Evolutionary conservation across 23 tunicate species (phyloP), one percentile per base, ranked within the genome.

Genomic region (Styela plicata): DNA sequence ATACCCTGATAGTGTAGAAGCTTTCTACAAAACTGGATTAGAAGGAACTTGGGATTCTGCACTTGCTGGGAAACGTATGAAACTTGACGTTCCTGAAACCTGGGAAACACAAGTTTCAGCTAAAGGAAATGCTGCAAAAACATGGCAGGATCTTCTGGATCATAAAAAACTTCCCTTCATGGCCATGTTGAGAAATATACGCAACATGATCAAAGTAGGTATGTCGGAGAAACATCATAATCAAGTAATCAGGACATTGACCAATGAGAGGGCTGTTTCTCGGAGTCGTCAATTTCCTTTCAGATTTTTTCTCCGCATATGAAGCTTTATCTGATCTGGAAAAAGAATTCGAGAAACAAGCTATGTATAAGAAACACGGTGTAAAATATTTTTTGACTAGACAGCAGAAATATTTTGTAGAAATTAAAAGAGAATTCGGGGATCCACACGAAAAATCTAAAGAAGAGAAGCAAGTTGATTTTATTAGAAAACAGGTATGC

Each of bases 91-190:
- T 0, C 87, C 91, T 0, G 73, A 73, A 26, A 90, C 96, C 7
- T 90, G 96, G 96, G 96, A 90, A 63, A 90, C 90, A 2, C 84
- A 83, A 57, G 63, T 84, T 2, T 86, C 96, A 24, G 61, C 74
- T 26, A 70, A 76, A 65, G 96, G 96, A 27, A 90, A 86, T 63
- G 28, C 21, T 2, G 74, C 90, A 32, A 77, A 77, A 63, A 80
- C 76, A 18, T 90, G 96, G 96, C 74, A 90, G 31, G 84, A 82
- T 61, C 82, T 90, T 76, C 30, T 74, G 73, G 94, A 84, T 73
- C 74, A 85, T 33, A 79, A 73, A 34, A 85, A 91, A 25, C 67
- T 90, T 21, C 90, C 90, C 10, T 90, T 82, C 80, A 90, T 90
- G 96, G 96, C 96, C 24, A 79, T 69, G 74, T 63, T 90, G 36